Conservation (phyloP, 2,113 vertebrate genomes). For the Thinocorus orbignyianus region DNA sequence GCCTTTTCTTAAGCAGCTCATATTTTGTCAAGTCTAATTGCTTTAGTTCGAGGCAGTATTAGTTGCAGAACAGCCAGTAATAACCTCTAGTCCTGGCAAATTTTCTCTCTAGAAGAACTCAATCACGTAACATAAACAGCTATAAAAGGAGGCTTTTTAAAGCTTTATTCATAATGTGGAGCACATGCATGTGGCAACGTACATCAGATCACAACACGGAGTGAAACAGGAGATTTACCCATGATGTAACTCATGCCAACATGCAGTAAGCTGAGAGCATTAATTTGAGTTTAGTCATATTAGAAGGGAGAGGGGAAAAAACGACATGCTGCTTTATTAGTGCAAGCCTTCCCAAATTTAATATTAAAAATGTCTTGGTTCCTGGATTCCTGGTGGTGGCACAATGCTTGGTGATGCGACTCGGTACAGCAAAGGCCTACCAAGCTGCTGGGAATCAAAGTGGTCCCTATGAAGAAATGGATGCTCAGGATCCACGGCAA, state of each 20-base stretch:
- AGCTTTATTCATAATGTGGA: conserved; percentile 79
- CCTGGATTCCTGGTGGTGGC: background rate
- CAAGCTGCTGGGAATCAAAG: background rate
- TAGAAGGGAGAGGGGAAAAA: background rate
- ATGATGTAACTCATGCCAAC: conserved; percentile 61
- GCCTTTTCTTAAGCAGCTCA: conserved; percentile 45
- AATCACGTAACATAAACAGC: conserved; percentile 81
- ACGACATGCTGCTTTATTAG: background rate
- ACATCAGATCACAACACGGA: conserved; percentile 48
- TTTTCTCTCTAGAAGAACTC: conserved; percentile 72
- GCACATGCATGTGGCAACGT: conserved; percentile 74
- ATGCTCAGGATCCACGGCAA: background rate
- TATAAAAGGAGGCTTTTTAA: conserved; percentile 78
- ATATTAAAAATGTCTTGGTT: background rate
- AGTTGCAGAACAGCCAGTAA: conserved; percentile 77
- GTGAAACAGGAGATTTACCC: conserved; percentile 62
- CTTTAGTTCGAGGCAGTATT: conserved; percentile 75
- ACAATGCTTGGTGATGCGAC: background rate
- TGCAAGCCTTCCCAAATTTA: background rate
- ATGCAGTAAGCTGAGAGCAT: background rate
- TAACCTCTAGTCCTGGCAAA: conserved; percentile 80
- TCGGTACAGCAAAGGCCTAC: background rate
- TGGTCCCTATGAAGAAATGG: background rate
- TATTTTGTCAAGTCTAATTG: conserved; percentile 74
- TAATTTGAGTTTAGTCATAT: conserved; percentile 14